These are phyloP conservation scores for Drosophila kikkawai DNA, from an alignment of 1,140 invertebrate species.

Conservation along the genomic window DNA sequence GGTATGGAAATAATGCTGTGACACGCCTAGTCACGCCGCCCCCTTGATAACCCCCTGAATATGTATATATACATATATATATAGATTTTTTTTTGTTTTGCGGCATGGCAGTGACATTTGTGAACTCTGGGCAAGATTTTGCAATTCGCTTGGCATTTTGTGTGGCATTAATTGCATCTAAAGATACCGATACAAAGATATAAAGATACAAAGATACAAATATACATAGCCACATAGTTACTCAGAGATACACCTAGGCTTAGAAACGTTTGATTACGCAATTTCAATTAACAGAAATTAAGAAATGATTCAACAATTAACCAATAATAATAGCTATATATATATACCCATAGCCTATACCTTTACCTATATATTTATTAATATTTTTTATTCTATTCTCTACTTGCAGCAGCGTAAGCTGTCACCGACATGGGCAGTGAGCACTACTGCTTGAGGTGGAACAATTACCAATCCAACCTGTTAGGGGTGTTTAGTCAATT, in stretches of 20 bases:
- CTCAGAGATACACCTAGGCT: constrained; percentile 7
- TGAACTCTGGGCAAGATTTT: constrained; percentile 70
- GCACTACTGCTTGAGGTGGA: constrained; percentile 98
- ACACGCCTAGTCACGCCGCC: constrained; percentile 41
- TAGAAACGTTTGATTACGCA: constrained; percentile 52
- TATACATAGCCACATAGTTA: background rate
- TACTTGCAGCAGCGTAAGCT: constrained; percentile 91
- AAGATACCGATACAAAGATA: constrained; percentile 24
- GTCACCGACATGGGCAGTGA: constrained; percentile 97
- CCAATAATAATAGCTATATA: background rate
- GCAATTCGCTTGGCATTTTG: constrained; percentile 56
- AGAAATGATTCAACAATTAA: constrained; percentile 53
- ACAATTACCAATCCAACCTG: constrained; percentile 98
- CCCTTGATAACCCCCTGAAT: constrained; percentile 28
- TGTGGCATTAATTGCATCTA: constrained; percentile 68
- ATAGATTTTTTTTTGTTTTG: background rate
- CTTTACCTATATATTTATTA: background rate
- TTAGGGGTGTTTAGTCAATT: constrained; percentile 97
- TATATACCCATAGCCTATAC: background rate
- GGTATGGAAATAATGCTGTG: constrained; percentile 27
- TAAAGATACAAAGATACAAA: constrained; percentile 13
- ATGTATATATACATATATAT: constrained; percentile 1
- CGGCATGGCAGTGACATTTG: constrained; percentile 61
- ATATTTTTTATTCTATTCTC: constrained; percentile 5
- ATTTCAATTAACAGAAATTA: constrained; percentile 66